A percentile compares a stretch with the other conserved stretches of the same genome.
Conservation (phyloP, 2,888 invertebrate genomes). For the Epinotia brunnichana region DNA sequence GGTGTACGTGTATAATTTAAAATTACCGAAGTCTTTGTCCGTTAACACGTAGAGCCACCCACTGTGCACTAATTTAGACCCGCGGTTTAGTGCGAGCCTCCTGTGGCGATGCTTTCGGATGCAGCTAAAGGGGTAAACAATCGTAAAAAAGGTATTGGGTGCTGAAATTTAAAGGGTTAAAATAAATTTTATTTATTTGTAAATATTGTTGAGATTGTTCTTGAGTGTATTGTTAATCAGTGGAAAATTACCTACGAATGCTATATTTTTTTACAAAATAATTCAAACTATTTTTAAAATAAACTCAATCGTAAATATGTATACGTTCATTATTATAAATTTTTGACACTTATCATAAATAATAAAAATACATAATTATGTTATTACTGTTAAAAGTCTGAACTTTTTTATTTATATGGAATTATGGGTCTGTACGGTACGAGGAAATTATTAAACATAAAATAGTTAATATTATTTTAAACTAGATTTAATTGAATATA, state of each 20-base stretch:
- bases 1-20: conserved; percentile 46
- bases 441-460: no score
- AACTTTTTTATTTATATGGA: no score
- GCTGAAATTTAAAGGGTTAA: conserved; percentile 4
- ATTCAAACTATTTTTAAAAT: no score
- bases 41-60: conserved; percentile 56
- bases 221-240: not conserved
- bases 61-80: conserved; percentile 70
- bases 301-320: no score
- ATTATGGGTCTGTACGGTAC: no score
- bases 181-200: conserved; percentile 12
- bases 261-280: no score
- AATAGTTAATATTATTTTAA: no score
- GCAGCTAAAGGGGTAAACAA: conserved; percentile 61
- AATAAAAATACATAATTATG: no score
- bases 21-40: conserved; percentile 48
- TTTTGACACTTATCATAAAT: no score
- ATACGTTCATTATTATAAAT: no score
- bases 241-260: not conserved
- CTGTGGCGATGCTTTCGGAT: conserved; percentile 56
- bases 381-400: no score
- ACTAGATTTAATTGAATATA: no score
- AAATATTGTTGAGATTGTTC: conserved; percentile 7
- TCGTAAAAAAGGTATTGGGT: not conserved
- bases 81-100: conserved; percentile 65